Base-by-base conservation (phyloP, 2,888 invertebrate genomes). In the Petrolisthes cinctipes region DNA sequence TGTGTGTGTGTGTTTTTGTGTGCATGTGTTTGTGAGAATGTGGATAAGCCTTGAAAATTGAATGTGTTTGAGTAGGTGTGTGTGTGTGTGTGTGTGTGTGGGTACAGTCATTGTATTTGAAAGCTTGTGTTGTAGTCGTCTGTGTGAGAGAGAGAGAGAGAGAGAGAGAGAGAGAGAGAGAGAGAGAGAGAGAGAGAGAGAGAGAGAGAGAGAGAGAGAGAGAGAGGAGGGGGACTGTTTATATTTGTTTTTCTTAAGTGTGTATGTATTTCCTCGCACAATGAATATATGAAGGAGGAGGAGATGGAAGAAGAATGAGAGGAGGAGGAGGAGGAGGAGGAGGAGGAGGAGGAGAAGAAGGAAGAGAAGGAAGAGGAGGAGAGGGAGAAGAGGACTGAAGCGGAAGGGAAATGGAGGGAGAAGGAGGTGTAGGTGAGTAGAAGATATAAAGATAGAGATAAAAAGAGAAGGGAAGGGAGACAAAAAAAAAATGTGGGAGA, bases 201-300 rank as follows among this genome's bases (percentile, higher is more conserved):
- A 37, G 17, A n/a, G 20, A 73, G 73, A n/a, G 73, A 17, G 37
- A 1, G 37, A 37, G 17, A n/a, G 20, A 73, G 73, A n/a, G 73
- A 17, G 73, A n/a, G 75, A 20, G 17, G n/a, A 54, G 78, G 17
- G 14, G 78, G 54, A 54, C 53, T 23, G 51, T 78, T n/a, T 78
- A 78, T n/a, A 51, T 53, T 51, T 78, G 78, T 78, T 78, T 78
- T 17, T n/a, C 78, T 78, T n/a, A 54, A 78, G 78, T 78, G 53
- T 17, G 53, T n/a, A 54, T n/a, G 78, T 54, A 78, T 78, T 78
- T 51, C 54, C n/a, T 54, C 14, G 53, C 53, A 78, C 78, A 17
- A n/a, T 37, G 37, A 37, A 37, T 37, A 37, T 37, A 37, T 37
- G 2, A 2, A 37, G 37, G 37, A 37, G 37, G 37, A 37, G 37